Conservation (phyloP, 2,888 invertebrate species). For the Byasa hedistus region DNA sequence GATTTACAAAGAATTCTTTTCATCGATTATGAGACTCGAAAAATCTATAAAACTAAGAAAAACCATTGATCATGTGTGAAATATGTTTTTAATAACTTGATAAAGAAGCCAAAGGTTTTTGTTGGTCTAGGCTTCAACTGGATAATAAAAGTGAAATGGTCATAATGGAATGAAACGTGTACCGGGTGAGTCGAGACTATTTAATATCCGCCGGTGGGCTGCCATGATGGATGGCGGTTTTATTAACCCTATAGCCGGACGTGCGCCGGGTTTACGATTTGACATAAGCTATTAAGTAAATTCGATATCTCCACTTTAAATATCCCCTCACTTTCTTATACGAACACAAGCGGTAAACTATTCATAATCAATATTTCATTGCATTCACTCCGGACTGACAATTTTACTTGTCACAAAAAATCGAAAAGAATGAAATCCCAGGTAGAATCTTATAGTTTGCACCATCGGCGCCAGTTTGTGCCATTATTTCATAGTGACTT, state of each 20-base stretch:
- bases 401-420: slow-evolving; percentile 31
- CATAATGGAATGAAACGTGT: slow-evolving; percentile 60
- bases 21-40: background rate
- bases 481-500: slow-evolving; percentile 11
- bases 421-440: slow-evolving; percentile 15
- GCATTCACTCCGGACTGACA: slow-evolving; percentile 5
- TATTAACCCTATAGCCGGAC: slow-evolving; percentile 56
- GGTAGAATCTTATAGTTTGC: slow-evolving; percentile 20
- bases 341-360: slow-evolving; percentile 26
- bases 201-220: slow-evolving; percentile 71
- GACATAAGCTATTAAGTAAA: slow-evolving; percentile 43
- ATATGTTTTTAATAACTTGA: slow-evolving; percentile 5
- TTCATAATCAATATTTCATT: slow-evolving; percentile 4
- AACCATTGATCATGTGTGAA: too few relatives aligned
- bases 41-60: background rate
- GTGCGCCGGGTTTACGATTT: slow-evolving; percentile 50
- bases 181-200: slow-evolving; percentile 68
- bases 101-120: slow-evolving; percentile 16
- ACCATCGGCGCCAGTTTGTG: slow-evolving; percentile 6
- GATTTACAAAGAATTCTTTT: slow-evolving; percentile 19
- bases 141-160: slow-evolving; percentile 44
- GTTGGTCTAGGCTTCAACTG: slow-evolving; percentile 25
- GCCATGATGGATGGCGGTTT: slow-evolving; percentile 65
- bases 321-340: slow-evolving; percentile 30
- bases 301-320: slow-evolving; percentile 39